Evolutionary conservation across 1,140 invertebrate genomes (phyloP), one percentile per base, ranked within the genome.

Genomic region (Atta texana): DNA sequence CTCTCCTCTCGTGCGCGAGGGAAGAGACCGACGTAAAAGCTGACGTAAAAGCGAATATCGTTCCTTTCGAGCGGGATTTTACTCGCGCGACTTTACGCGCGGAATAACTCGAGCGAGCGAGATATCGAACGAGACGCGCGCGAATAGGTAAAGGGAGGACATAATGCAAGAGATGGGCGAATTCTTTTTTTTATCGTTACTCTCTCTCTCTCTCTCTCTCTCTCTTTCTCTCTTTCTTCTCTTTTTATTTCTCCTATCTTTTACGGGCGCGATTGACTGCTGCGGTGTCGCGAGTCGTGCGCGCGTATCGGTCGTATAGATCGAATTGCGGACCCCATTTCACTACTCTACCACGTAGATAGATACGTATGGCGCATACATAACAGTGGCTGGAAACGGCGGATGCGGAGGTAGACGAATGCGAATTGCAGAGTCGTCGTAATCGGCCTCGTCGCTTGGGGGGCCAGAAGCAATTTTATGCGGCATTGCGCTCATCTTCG

Each of bases 251-350:
- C 44, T 16, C 18, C 14, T 77, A 53, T 39, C 74, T 84, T 71
- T 39, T 78, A 44, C 77, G 72, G 84, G 66, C 55, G 86, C 64
- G 53, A 90, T 88, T 64, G 71, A 86, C 77, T 75, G 80, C 81
- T 34, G 59, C 51, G 82, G 75, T 78, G 84, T 66, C 28, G 61
- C 44, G 34, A 59, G 57, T 69, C 77, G 81, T 64, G 89, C 81
- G 87, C 88, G 81, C 68, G 88, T 91, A 91, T 88, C 84, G 61
- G 86, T 68, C 88, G 68, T 90, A 85, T 86, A 91, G 90, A 91
- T 90, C 87, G 88, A 91, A 91, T 91, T 91, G 90, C 89, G 84
- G 78, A 68, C 72, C 72, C 88, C 77, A 82, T 90, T 90, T 69
- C 66, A 59, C 68, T 61, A 80, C 31, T 68, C 44, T 34, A 18